Evolutionary conservation across 2,888 invertebrate genomes (phyloP), one percentile per base, ranked within the genome.

Genomic region (Aphidius colemani): DNA sequence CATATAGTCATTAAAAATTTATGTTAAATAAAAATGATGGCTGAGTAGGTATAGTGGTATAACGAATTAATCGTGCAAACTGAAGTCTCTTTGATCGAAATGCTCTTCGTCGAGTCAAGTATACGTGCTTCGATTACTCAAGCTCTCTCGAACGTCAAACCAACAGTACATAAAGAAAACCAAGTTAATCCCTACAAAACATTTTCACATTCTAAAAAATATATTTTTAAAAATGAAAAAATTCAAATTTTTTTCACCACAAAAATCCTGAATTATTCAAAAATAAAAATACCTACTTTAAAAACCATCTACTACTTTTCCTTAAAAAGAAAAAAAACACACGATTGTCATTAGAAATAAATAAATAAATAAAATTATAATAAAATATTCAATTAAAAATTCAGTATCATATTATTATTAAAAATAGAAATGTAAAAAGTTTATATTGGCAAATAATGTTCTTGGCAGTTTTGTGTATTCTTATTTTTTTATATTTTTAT

Each of bases 41-140:
- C 51, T 61, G 49, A 57, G 57, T 53, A 45, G 58, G 43, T 56
- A 63, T 58, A 30, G 30, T 51, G 53, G 18, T 39, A n/a, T 51
- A 10, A 7, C n/a, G 62, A 46, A 18, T 64, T 66, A 66, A 67
- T 66, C 65, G 63, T 59, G 58, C 63, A 63, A 66, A 53, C 66
- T 53, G 61, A 55, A 63, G 39, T 64, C 64, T 55, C 66, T 64
- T 61, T 66, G 68, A 68, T 65, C 66, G 63, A 55, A 65, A 66
- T 64, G 65, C 67, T 67, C 65, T 66, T 57, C 55, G 58, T 51
- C 53, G 50, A 61, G 48, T 56, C 59, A 51, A 63, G 55, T 48
- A 41, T 64, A 67, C 69, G 67, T 67, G 67, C 66, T 59, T 64
- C 51, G 67, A 64, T 69, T 69, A 60, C 57, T 64, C 43, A 67